Base-by-base conservation (phyloP, 1,140 invertebrate genomes). In the Uloborus diversus region DNA sequence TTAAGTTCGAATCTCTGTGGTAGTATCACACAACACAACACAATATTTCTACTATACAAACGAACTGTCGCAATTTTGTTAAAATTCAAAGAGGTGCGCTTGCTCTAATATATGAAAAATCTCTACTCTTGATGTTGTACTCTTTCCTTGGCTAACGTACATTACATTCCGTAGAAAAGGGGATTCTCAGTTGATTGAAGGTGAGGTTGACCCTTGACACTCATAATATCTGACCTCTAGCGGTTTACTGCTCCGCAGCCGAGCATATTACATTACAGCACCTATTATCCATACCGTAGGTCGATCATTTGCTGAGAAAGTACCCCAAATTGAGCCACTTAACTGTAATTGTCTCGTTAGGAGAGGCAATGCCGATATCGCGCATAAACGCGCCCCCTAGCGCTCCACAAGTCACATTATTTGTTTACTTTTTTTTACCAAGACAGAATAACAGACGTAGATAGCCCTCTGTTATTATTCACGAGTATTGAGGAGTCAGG, bases 401-500 rank as follows among this genome's bases (percentile, higher is more conserved):
- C 4, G 27, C 17, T 28, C 7, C 7, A 20, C 11, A 56, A 14
- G 17, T 42, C 37, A 9, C 17, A 13, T 17, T 17, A 42, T 42
- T 42, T 17, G 9, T 42, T 42, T n/a, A n/a, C n/a, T n/a, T n/a
- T n/a, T n/a, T n/a, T n/a, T n/a, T n/a, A n/a, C n/a, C n/a, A 27
- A 28, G 13, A 27, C n/a, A 64, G 49, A 56, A 23, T 49, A 69
- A 56, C 42, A 56, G 42, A 69, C 53, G 32, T 56, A 49, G 42
- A 14, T 32, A 17, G n/a, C 37, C 32, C 20, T 49, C 70, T 25
- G 70, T 75, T 75, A 75, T 75, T 75, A 75, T 75, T 75, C 70
- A 75, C 64, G 70, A 75, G 70, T 75, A 62, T 75, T 75, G 70
- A 75, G 42, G 70, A 62, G 33, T 30, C 20, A 23, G 42, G 53